Percentiles rank a stretch among this genome's conserved stretches.
Conservation (phyloP, 30 jellyfish, hydroid and myxozoan species). For the Aurelia coerulea region DNA sequence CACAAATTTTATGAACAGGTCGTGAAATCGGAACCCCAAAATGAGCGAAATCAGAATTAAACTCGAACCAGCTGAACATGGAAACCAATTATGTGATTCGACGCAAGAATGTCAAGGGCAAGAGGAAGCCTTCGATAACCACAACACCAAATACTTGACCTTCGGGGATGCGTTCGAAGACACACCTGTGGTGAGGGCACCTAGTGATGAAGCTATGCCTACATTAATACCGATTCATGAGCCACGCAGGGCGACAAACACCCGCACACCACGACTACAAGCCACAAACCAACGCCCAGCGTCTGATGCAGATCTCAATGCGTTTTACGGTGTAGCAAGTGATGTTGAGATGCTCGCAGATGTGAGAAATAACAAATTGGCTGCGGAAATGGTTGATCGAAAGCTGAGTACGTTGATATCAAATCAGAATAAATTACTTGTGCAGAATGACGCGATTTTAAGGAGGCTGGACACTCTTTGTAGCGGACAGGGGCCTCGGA, state of each 20-base stretch:
- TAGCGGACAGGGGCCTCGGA: slow-evolving; percentile 15
- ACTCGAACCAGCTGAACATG: slow-evolving; percentile 34
- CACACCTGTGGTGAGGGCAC: neutral
- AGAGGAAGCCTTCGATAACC: neutral
- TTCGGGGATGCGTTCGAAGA: neutral
- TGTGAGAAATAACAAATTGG: neutral
- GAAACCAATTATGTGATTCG: neutral
- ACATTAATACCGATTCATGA: slow-evolving; percentile 45
- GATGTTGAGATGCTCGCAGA: slow-evolving; percentile 25
- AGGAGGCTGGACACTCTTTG: neutral
- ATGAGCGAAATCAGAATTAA: slow-evolving; percentile 41
- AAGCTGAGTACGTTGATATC: slow-evolving; percentile 25
- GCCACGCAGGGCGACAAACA: slow-evolving; percentile 28
- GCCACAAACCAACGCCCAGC: slow-evolving; percentile 6
- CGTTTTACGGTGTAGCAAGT: slow-evolving; percentile 17
- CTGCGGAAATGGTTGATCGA: slow-evolving; percentile 26
- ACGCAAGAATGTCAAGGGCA: slow-evolving; percentile 2
- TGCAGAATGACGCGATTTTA: slow-evolving; percentile 36
- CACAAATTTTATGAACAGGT: neutral
- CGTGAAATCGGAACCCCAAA: neutral
- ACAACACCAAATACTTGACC: neutral
- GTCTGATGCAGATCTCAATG: slow-evolving; percentile 13
- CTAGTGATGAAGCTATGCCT: slow-evolving; percentile 35
- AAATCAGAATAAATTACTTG: slow-evolving; percentile 30
- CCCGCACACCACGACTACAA: slow-evolving; percentile 1